Conservation (phyloP, 2,797 vertebrate species). For the Molossus alvarezi region DNA sequence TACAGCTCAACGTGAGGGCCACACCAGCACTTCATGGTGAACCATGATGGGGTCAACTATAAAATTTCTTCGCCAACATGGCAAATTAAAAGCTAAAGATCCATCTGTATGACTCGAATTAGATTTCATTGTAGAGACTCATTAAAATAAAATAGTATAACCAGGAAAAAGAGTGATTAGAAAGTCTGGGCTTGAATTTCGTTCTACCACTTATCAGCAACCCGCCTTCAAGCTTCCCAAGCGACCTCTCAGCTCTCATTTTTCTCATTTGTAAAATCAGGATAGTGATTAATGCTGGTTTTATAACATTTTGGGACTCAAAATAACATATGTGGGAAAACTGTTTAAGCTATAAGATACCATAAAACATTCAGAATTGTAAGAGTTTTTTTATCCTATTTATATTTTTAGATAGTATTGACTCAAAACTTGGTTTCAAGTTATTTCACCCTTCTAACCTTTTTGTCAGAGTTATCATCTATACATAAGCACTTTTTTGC, state of each 20-base stretch:
- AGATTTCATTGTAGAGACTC: constrained; percentile 10
- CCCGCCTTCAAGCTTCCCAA: neutral
- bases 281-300: neutral
- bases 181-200: constrained; percentile 14
- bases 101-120: neutral
- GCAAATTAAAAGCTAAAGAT: constrained; percentile 52
- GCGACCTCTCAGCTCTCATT: neutral
- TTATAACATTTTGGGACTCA: constrained; percentile 1
- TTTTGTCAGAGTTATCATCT: constrained; percentile 53
- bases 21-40: neutral
- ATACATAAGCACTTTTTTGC: neutral
- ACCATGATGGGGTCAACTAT: neutral
- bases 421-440: constrained; percentile 30
- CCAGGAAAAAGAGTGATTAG: neutral
- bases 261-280: constrained; percentile 39
- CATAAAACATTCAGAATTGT: constrained; percentile 38
- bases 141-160: constrained; percentile 13
- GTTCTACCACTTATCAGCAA: neutral
- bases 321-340: neutral
- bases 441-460: neutral
- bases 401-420: constrained; percentile 31
- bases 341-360: neutral
- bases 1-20: neutral
- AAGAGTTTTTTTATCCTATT: neutral
- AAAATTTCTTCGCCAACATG: neutral